phyloP scores from a whole-genome alignment of 2,797 vertebrate species.

The Hippopotamyrus pictus region DNA sequence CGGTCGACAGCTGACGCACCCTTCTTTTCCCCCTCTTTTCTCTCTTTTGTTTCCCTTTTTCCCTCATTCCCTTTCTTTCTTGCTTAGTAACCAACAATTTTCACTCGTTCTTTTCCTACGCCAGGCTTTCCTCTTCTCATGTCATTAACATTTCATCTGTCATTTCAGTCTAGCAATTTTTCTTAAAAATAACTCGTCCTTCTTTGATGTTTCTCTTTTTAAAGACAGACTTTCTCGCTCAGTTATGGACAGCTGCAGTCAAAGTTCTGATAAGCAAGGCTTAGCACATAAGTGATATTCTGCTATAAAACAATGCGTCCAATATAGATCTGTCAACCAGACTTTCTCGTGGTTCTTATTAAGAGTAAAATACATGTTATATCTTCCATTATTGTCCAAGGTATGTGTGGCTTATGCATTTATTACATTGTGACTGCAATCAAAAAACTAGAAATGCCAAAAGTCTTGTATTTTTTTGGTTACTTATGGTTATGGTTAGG shows the following conservation, averaged over 20 bases:
- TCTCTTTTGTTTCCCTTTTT: background rate
- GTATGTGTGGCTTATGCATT: background rate
- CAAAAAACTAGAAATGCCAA: background rate
- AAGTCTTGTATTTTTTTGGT: background rate
- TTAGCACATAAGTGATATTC: background rate
- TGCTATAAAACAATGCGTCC: background rate
- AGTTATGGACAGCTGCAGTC: background rate
- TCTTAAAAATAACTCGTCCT: background rate
- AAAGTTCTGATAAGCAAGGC: background rate
- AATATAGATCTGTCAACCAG: background rate
- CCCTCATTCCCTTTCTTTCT: background rate
- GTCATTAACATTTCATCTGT: background rate
- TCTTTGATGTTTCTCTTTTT: background rate
- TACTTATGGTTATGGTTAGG: background rate
- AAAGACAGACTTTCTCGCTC: background rate
- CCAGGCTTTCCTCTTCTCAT: background rate
- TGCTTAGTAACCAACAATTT: background rate
- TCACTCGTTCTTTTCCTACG: background rate
- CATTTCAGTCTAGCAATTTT: background rate
- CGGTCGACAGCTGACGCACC: background rate
- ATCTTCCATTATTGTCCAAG: background rate
- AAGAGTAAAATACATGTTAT: background rate
- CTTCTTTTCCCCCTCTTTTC: background rate
- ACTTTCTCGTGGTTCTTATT: background rate
- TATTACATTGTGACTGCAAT: background rate